These are phyloP conservation scores for Cosmia trapezina DNA, from an alignment of 2,888 invertebrate species.

Conservation along the genomic window DNA sequence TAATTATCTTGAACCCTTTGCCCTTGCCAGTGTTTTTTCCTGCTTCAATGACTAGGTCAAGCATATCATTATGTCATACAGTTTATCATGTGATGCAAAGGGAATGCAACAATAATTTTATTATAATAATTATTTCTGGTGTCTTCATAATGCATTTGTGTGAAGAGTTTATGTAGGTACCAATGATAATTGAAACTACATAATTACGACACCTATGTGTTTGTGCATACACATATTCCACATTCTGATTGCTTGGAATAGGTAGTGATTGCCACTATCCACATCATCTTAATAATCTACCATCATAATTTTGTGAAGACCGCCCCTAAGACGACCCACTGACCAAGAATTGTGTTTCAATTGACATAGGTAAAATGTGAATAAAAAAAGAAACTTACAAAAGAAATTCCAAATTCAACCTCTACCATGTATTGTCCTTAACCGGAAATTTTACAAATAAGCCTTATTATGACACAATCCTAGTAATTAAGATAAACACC, in stretches of 20 bases:
- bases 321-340: no score
- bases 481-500: slow-evolving; percentile 30
- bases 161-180: not conserved
- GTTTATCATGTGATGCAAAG: not conserved
- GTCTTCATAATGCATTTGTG: not conserved
- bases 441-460: slow-evolving; percentile 20
- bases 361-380: not conserved
- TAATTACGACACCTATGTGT: not conserved
- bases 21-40: slow-evolving; percentile 25
- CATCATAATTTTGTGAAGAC: not conserved
- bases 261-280: not conserved
- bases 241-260: not conserved
- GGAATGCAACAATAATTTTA: not conserved
- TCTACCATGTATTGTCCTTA: slow-evolving; percentile 12
- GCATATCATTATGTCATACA: not conserved
- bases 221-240: no score
- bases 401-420: not conserved
- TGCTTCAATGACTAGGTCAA: slow-evolving; percentile 20
- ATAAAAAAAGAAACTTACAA: not conserved
- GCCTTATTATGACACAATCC: not conserved
- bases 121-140: not conserved
- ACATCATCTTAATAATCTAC: not conserved
- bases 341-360: no score
- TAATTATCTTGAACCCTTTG: slow-evolving; percentile 10
- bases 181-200: not conserved